phyloP scores from a whole-genome alignment of 1,140 invertebrate genomes.

The Zelostemma sp. region DNA sequence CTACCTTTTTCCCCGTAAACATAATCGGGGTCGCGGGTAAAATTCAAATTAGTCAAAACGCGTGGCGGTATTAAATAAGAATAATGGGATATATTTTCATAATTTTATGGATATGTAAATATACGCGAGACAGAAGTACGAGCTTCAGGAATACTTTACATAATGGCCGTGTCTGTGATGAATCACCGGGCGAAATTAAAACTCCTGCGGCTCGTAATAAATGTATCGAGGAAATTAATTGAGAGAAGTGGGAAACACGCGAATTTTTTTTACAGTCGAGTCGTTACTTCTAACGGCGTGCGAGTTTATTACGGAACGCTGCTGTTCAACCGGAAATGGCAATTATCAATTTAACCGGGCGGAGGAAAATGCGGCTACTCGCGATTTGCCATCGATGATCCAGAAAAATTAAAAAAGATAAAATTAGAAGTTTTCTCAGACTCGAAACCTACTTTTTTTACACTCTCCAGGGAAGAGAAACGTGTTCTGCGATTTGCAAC shows the following conservation, averaged over 20 bases:
- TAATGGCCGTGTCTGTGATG: constrained; percentile 9
- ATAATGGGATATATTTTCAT: constrained; percentile 16
- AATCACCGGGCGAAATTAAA: constrained; percentile 16
- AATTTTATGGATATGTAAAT: constrained; percentile 15
- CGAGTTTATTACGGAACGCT: too few species aligned
- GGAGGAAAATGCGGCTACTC: too few species aligned
- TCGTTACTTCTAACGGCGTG: background rate
- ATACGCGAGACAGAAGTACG: constrained; percentile 15
- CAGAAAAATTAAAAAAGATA: too few species aligned
- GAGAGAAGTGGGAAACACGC: background rate
- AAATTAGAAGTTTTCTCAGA: too few species aligned
- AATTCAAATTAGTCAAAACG: constrained; percentile 17
- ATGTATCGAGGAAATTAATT: constrained; percentile 1
- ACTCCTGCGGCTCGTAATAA: constrained; percentile 3
- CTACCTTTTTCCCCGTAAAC: too few species aligned
- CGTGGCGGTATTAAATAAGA: constrained; percentile 15
- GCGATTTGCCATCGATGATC: too few species aligned
- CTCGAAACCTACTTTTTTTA: too few species aligned
- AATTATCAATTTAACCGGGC: too few species aligned
- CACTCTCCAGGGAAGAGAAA: too few species aligned
- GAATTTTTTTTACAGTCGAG: background rate
- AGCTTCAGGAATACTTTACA: constrained; percentile 9
- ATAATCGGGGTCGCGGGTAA: constrained; percentile 2
- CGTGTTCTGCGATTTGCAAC: too few species aligned
- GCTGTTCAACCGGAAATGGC: too few species aligned